Conservation (phyloP, 2,888 invertebrate genomes). For the Rhagium mordax region DNA sequence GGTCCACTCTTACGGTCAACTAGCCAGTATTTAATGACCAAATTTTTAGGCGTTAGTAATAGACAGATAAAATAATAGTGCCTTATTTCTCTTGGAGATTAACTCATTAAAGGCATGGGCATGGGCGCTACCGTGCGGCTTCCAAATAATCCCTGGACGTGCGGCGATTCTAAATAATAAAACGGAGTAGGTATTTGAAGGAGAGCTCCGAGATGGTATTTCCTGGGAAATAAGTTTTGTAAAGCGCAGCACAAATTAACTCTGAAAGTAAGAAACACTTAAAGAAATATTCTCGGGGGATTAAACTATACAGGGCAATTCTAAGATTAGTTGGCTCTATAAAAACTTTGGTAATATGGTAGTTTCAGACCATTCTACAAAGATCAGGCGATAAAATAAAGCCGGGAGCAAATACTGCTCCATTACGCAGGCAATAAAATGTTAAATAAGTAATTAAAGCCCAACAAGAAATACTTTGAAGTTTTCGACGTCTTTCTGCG, state of each 20-base stretch:
- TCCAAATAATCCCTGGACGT: conserved; percentile 14
- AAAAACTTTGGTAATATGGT: conserved; percentile 57
- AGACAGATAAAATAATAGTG: background rate
- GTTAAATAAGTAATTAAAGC: conserved; percentile 65
- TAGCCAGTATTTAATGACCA: too few species aligned
- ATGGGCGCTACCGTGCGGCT: background rate
- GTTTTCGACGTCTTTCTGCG: conserved; percentile 52
- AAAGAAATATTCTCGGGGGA: conserved; percentile 54
- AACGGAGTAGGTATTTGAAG: conserved; percentile 16
- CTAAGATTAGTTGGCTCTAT: conserved; percentile 56
- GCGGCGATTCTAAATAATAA: conserved; percentile 26
- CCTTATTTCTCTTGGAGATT: background rate
- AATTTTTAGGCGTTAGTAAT: too few species aligned
- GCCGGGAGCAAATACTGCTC: conserved; percentile 51
- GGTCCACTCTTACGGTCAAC: too few species aligned
- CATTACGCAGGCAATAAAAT: conserved; percentile 65
- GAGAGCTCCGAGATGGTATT: conserved; percentile 22
- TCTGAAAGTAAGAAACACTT: conserved; percentile 53
- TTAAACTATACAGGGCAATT: conserved; percentile 53
- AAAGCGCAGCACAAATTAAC: conserved; percentile 46
- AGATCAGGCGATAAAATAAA: conserved; percentile 59
- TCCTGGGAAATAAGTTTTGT: conserved; percentile 21
- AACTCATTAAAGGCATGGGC: background rate
- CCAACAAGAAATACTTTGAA: conserved; percentile 54
- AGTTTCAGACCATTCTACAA: conserved; percentile 55